These are phyloP conservation scores for Oreohelix idahoensis DNA, from an alignment of 1,140 invertebrate species.

Conservation along the genomic window DNA sequence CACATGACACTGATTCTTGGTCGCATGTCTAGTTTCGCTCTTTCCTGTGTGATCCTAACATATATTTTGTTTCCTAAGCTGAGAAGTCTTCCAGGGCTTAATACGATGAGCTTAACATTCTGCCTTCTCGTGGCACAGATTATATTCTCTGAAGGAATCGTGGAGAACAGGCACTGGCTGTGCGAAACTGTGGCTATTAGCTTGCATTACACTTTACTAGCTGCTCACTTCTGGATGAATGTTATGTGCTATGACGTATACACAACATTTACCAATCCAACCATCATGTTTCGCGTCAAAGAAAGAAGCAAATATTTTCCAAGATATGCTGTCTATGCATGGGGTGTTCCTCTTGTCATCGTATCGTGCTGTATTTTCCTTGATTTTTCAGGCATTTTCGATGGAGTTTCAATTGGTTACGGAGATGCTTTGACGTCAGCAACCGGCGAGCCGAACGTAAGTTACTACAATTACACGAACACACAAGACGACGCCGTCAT, in stretches of 20 bases:
- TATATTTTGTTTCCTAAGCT: conserved; percentile 73
- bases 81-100: conserved; percentile 76
- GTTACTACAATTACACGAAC: not conserved
- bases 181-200: conserved; percentile 72
- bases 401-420: conserved; percentile 57
- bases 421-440: conserved; percentile 21
- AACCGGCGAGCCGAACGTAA: not conserved
- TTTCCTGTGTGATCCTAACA: conserved; percentile 68
- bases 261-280: conserved; percentile 76
- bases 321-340: conserved; percentile 76
- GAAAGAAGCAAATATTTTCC: conserved; percentile 71
- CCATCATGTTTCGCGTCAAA: conserved; percentile 50
- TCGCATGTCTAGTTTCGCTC: conserved; percentile 61
- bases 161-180: conserved; percentile 44
- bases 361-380: conserved; percentile 74
- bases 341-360: conserved; percentile 75
- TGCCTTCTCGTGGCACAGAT: conserved; percentile 74
- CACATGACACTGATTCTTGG: conserved; percentile 61
- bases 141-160: conserved; percentile 70
- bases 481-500: not conserved
- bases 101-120: conserved; percentile 75
- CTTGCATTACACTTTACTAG: conserved; percentile 76
- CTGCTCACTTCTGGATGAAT: conserved; percentile 79
- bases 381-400: conserved; percentile 70
- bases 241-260: conserved; percentile 78